Evolutionary conservation across 2,113 vertebrate genomes (phyloP).

Genomic region (Thymallus thymallus): DNA sequence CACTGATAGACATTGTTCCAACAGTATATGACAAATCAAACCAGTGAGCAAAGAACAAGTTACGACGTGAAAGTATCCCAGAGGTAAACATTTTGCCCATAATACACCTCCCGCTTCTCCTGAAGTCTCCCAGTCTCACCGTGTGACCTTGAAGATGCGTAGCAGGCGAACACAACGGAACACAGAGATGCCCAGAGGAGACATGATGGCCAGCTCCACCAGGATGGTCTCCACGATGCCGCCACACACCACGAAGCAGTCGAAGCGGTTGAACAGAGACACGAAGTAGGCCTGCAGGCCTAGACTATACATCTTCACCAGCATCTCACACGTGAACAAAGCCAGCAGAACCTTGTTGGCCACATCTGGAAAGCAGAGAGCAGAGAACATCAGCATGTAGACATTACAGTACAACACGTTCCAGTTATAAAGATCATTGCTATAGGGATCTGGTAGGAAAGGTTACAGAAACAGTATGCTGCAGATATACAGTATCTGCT

Average conservation of each 20-base stretch:
- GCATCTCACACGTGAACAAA: conserved; percentile 97
- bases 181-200: conserved; percentile 95
- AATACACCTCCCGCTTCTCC: no score
- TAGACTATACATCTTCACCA: conserved; percentile 98
- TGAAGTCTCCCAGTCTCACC: conserved; percentile 73
- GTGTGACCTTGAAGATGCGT: conserved; percentile 97
- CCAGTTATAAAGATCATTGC: background rate
- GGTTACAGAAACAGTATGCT: no score
- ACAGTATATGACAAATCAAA: background rate
- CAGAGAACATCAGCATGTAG: background rate
- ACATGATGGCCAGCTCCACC: conserved; percentile 96
- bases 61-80: background rate
- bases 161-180: conserved; percentile 96
- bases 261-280: conserved; percentile 97
- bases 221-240: conserved; percentile 96
- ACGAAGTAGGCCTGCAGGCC: conserved; percentile 97
- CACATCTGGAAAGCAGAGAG: conserved; percentile 74
- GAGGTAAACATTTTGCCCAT: no score
- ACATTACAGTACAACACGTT: background rate
- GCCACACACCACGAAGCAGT: conserved; percentile 98
- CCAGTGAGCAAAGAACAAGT: background rate
- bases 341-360: conserved; percentile 97
- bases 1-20: background rate
- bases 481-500: no score
- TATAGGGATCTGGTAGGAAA: no score